These are phyloP conservation scores for Stegophylla sp. DNA, from an alignment of 2,888 invertebrate genomes.

Conservation along the genomic window DNA sequence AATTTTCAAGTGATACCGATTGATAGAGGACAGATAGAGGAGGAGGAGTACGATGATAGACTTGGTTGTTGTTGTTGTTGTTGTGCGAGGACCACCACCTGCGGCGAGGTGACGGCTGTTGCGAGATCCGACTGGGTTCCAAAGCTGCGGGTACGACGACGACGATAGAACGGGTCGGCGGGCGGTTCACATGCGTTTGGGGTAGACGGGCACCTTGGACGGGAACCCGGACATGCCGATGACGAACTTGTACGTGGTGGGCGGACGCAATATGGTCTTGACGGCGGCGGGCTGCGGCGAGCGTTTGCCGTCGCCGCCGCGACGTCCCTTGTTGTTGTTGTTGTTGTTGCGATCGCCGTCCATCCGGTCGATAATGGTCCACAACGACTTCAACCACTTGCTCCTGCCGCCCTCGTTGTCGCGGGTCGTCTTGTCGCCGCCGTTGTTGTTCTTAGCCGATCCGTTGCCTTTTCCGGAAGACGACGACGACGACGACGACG, in stretches of 20 bases:
- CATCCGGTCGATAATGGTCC: conserved; percentile 13
- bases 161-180: conserved; percentile 64
- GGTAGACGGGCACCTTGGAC: conserved; percentile 73
- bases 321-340: too few species aligned
- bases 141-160: conserved; percentile 63
- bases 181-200: conserved; percentile 59
- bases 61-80: neutral
- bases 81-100: neutral
- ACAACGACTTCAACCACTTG: conserved; percentile 41
- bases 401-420: conserved; percentile 6
- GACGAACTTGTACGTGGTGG: conserved; percentile 81
- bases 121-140: conserved; percentile 22
- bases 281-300: conserved; percentile 2
- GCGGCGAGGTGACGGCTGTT: neutral
- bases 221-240: conserved; percentile 82
- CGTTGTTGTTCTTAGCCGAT: neutral
- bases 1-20: conserved; percentile 31
- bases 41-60: neutral
- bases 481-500: neutral
- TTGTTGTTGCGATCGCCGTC: conserved; percentile 16
- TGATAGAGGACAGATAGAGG: neutral
- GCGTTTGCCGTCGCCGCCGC: neutral
- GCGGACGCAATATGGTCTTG: conserved; percentile 73
- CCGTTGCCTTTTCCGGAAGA: neutral
- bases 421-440: neutral